Evolutionary conservation across 2,113 vertebrate genomes (phyloP), one percentile per base, ranked within the genome.

Genomic region (Phrynocephalus versicolor): DNA sequence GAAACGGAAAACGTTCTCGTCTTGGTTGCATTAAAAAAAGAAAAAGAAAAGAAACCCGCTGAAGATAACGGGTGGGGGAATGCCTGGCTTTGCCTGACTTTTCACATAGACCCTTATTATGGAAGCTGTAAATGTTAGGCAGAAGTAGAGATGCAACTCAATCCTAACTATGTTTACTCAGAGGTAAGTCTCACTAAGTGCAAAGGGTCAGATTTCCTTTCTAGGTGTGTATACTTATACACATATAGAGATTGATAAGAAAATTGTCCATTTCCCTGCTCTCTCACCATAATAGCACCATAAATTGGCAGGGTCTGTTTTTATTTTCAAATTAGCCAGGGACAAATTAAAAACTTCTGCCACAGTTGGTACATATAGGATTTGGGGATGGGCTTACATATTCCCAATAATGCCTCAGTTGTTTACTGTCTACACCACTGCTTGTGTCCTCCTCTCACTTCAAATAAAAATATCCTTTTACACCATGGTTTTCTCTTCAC

Each of bases 241-340:
- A 35, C 30, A 14, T 25, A 5, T 64, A 41, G 41, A 33, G 45
- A 37, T 14, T 58, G 25, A 65, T 23, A 65, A 10, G 83, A 71
- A 70, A 60, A 51, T 16, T 0, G 57, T 57, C 25, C 6, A 23
- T 57, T n/a, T 23, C 51, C 65, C 21, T 30, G 41, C 58, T 67
- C 33, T 30, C 33, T 30, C n/a, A 37, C 21, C 0, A 0, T 62
- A 51, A 2, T 35, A 35, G 37, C 23, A 74, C 1, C 62, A 30
- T 33, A 65, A 79, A 77, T 27, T 15, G n/a, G 35, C 16, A 41
- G 58, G 13, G 27, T 0, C 2, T 27, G 62, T n/a, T 1, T n/a
- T 6, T 85, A 21, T 1, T 82, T 85, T 85, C 16, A 0, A 82
- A 80, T 37, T 0, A 64, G 25, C 2, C 0, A 15, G 9, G 45